Base-by-base conservation (phyloP, 2,113 vertebrate genomes). In the Tychaedon coryphoeus region DNA sequence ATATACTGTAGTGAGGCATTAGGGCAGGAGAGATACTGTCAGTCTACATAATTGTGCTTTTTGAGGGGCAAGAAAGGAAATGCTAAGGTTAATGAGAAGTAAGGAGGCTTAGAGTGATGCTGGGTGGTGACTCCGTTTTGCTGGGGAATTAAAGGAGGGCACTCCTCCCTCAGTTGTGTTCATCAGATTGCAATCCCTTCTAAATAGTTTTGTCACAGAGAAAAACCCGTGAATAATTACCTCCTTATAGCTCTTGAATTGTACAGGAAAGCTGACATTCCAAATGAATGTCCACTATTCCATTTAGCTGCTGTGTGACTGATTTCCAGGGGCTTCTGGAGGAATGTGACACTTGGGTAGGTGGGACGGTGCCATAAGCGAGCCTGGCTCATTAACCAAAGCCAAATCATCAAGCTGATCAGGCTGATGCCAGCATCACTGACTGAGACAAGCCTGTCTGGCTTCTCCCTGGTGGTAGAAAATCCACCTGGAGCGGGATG, bases 151-250 rank as follows among this genome's bases (percentile, higher is more conserved):
- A 71, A 92, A 93, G 60, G 33, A 75, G 18, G 10, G 2, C 20
- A 22, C 19, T 72, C 12, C 50, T 95, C 50, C 31, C 24, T 54
- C 1, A 1, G 43, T 61, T 4, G 4, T 34, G 18, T 54, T 92
- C 38, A 36, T 81, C 0, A 0, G 5, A 3, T 29, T 72, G 28
- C 73, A 72, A 65, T 87, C 34, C 50, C 40, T 86, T 86, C 83
- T 95, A 90, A 94, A 72, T 16, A 93, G 56, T 65, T 96, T 89
- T 93, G 92, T 86, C 85, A 82, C 57, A 53, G 19, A 89, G 62
- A 94, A 56, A 86, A 92, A 54, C 38, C 62, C 9, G 12, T 87
- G 80, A 92, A 88, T 91, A 79, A 88, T 93, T 94, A 65, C 74
- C 29, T 92, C 45, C 34, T 97, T 88, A 70, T 73, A 51, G 38